phyloP scores from a whole-genome alignment of 2,113 vertebrate genomes.

The Toxotes jaculatrix region DNA sequence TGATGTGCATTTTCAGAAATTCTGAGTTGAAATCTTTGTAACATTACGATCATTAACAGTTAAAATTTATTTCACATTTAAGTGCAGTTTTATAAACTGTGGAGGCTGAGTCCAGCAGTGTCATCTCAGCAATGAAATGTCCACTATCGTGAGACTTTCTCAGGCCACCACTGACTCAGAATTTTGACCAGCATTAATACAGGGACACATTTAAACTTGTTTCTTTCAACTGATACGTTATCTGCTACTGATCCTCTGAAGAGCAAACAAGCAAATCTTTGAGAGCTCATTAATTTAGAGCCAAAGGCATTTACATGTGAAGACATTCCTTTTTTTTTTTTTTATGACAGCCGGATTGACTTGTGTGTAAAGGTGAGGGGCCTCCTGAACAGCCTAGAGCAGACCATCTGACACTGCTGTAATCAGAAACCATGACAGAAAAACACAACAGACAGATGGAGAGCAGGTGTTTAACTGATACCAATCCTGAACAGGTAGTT shows the following conservation, averaged over 20 bases:
- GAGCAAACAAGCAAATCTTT: slow-evolving; percentile 21
- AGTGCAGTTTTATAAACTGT: too few relatives aligned
- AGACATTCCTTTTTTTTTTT: slow-evolving; percentile 4
- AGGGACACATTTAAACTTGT: too few relatives aligned
- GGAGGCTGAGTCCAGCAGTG: too few relatives aligned
- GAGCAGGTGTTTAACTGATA: slow-evolving; percentile 54
- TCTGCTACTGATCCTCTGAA: neutral
- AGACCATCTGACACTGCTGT: slow-evolving; percentile 19
- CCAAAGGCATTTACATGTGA: slow-evolving; percentile 9
- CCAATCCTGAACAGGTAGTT: slow-evolving; percentile 23
- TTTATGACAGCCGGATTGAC: neutral
- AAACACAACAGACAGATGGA: slow-evolving; percentile 20
- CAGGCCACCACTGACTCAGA: too few relatives aligned
- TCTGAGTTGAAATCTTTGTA: too few relatives aligned
- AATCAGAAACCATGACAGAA: slow-evolving; percentile 35
- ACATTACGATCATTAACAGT: too few relatives aligned
- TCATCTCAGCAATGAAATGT: too few relatives aligned
- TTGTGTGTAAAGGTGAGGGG: slow-evolving; percentile 11
- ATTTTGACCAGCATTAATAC: too few relatives aligned
- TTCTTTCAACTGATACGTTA: too few relatives aligned
- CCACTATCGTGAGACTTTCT: too few relatives aligned
- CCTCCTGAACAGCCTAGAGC: neutral
- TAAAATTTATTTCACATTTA: too few relatives aligned
- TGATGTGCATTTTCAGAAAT: too few relatives aligned
- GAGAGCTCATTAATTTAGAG: slow-evolving; percentile 3